phyloP scores from a whole-genome alignment of 2,888 invertebrate genomes.

The Diachrysia chrysitis region DNA sequence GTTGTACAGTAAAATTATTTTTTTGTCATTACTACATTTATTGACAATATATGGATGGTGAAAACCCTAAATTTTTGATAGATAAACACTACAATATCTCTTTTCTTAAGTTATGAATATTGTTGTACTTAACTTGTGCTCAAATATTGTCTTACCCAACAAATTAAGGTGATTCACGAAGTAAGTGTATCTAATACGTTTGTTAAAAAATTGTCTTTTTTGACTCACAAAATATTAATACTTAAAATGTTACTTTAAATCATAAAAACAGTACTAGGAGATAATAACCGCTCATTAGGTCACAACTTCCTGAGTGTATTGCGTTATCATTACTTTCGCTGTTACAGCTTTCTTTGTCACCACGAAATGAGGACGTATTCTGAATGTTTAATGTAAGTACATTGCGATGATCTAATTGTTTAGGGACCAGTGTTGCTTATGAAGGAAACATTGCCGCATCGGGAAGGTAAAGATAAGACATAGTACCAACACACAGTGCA shows the following conservation, averaged over 20 bases:
- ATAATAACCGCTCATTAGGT: slow-evolving; percentile 61
- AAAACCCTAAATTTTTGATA: too few relatives aligned
- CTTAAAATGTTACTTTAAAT: neutral
- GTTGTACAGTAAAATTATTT: too few relatives aligned
- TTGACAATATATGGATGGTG: too few relatives aligned
- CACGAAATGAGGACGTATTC: slow-evolving; percentile 31
- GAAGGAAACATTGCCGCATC: neutral
- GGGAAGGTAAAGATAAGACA: neutral
- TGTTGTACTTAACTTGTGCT: too few relatives aligned
- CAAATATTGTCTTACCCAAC: too few relatives aligned
- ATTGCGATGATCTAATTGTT: slow-evolving; percentile 36
- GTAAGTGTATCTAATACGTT: too few relatives aligned
- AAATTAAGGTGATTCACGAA: too few relatives aligned
- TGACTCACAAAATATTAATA: too few relatives aligned
- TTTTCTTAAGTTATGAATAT: too few relatives aligned
- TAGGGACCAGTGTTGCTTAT: slow-evolving; percentile 1
- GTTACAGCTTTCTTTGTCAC: slow-evolving; percentile 66
- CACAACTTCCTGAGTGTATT: slow-evolving; percentile 64
- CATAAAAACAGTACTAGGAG: slow-evolving; percentile 39
- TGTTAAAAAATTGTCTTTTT: too few relatives aligned
- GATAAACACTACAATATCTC: too few relatives aligned
- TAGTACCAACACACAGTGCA: neutral
- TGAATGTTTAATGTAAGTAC: slow-evolving; percentile 41
- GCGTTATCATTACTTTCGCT: slow-evolving; percentile 71
- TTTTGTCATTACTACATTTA: too few relatives aligned